Evolutionary conservation across 2,888 invertebrate genomes (phyloP).

Genomic region (Dione vanillae): DNA sequence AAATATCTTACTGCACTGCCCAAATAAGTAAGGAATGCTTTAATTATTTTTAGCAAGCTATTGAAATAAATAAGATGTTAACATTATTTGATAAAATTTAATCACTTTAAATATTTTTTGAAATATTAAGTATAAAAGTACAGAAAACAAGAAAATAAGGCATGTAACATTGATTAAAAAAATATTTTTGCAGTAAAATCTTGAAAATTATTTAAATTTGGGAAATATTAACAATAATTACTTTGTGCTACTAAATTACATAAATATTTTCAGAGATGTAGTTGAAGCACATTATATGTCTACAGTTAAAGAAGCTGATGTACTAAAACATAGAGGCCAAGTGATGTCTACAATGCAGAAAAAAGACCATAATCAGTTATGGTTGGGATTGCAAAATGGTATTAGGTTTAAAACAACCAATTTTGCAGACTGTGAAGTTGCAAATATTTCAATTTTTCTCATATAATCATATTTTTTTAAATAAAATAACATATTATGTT

Average conservation of each 20-base stretch:
- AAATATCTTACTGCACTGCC: slow-evolving; percentile 92
- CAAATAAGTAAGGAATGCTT: slow-evolving; percentile 87
- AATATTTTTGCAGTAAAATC: no score
- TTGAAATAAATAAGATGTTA: not conserved
- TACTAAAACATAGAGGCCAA: slow-evolving; percentile 96
- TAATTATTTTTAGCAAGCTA: not conserved
- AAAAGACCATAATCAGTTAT: slow-evolving; percentile 98
- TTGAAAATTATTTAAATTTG: no score
- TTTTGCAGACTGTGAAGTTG: no score
- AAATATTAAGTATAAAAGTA: not conserved
- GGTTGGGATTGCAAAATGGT: slow-evolving; percentile 97
- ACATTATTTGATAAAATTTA: no score
- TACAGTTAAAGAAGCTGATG: slow-evolving; percentile 98
- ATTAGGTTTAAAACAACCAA: not conserved
- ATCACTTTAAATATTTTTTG: not conserved
- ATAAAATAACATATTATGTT: slow-evolving; percentile 2
- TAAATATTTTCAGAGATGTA: slow-evolving; percentile 86
- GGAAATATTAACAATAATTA: not conserved
- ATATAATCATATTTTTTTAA: no score
- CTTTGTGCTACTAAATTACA: not conserved
- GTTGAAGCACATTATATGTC: slow-evolving; percentile 98
- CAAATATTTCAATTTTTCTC: not conserved
- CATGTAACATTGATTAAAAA: no score
- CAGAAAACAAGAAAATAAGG: no score
- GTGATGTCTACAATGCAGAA: slow-evolving; percentile 96